Evolutionary conservation across 2,113 vertebrate species (phyloP).

Genomic region (Crotalus helleri): DNA sequence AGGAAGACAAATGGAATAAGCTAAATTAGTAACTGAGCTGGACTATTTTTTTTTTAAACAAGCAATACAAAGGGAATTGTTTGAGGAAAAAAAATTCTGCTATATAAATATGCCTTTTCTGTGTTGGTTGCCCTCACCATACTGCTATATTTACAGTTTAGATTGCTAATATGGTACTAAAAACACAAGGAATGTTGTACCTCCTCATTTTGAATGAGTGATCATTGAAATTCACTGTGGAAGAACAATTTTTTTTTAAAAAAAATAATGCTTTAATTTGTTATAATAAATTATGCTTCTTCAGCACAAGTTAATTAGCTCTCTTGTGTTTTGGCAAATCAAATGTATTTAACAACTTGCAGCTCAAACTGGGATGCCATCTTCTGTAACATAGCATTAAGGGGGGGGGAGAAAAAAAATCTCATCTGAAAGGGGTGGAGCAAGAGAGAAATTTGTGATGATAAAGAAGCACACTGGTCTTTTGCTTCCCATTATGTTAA

Average conservation of each 20-base stretch:
- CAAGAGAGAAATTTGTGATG: conserved; percentile 26
- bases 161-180: conserved; percentile 52
- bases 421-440: conserved; percentile 36
- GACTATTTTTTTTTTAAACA: neutral
- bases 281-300: conserved; percentile 60
- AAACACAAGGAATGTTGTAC: conserved; percentile 47
- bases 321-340: conserved; percentile 59
- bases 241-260: conserved; percentile 44
- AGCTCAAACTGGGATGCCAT: conserved; percentile 55
- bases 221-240: conserved; percentile 55
- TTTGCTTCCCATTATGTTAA: conserved; percentile 13
- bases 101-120: conserved; percentile 14
- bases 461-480: neutral
- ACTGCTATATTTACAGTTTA: conserved; percentile 45
- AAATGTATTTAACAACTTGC: conserved; percentile 57
- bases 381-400: conserved; percentile 51
- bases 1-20: neutral
- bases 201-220: conserved; percentile 54
- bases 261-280: conserved; percentile 61
- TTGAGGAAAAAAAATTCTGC: neutral
- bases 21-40: conserved; percentile 13
- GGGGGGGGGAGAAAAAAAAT: conserved; percentile 5
- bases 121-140: conserved; percentile 33
- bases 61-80: conserved; percentile 12
- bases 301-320: conserved; percentile 63